Evolutionary conservation across 2,113 vertebrate genomes (phyloP).

Genomic region (Oreotragus oreotragus): DNA sequence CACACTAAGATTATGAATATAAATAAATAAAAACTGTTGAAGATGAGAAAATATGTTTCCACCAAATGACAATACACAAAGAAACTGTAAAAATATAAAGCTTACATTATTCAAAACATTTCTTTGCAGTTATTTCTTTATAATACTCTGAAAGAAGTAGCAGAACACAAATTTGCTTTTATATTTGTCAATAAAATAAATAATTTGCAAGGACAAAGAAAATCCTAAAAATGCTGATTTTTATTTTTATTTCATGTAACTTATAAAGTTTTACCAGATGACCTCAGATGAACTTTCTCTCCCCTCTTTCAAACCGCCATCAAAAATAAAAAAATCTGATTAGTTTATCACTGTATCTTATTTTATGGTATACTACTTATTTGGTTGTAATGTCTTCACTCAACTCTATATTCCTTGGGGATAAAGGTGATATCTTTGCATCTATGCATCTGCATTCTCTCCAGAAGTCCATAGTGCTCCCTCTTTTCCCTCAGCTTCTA

Average conservation of each 20-base stretch:
- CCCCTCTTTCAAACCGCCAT: not conserved
- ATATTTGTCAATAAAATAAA: not conserved
- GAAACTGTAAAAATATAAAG: not conserved
- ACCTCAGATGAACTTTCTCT: not conserved
- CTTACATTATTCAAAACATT: not conserved
- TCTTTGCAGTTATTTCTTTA: not conserved
- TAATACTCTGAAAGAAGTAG: not conserved
- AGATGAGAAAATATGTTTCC: not conserved
- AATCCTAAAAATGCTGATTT: not conserved
- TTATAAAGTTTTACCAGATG: not conserved
- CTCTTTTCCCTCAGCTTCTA: not conserved
- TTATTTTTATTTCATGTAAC: not conserved
- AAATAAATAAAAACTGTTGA: not conserved
- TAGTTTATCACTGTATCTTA: not conserved
- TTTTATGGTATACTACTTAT: not conserved
- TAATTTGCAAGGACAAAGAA: not conserved
- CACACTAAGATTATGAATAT: not conserved
- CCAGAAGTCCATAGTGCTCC: accelerated
- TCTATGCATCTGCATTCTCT: not conserved
- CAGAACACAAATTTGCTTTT: not conserved
- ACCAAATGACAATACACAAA: not conserved
- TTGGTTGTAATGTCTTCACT: not conserved
- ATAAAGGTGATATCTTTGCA: not conserved
- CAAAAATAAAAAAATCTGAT: not conserved
- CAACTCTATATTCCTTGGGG: not conserved